Evolutionary conservation across 2,797 vertebrate species (phyloP).

Genomic region (Lithobates pipiens): DNA sequence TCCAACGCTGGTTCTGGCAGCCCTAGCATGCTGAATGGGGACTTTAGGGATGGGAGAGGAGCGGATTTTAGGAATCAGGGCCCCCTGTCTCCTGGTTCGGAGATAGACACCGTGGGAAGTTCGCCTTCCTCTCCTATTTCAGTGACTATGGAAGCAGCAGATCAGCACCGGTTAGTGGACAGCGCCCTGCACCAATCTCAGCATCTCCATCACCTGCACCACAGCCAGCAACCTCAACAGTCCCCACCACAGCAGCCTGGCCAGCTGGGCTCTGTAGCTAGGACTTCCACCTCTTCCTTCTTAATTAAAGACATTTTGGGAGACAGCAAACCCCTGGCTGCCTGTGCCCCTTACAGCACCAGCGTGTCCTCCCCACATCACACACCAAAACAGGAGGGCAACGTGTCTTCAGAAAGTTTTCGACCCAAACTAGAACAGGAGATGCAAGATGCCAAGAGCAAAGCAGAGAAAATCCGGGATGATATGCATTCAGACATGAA

Average conservation of each 20-base stretch:
- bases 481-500: slow-evolving; percentile 90
- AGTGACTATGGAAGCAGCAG: slow-evolving; percentile 90
- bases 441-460: slow-evolving; percentile 81
- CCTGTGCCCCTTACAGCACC: slow-evolving; percentile 97
- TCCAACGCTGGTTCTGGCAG: slow-evolving; percentile 83
- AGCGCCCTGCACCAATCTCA: slow-evolving; percentile 84
- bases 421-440: slow-evolving; percentile 95
- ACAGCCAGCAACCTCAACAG: slow-evolving; percentile 73
- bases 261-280: slow-evolving; percentile 85
- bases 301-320: slow-evolving; percentile 98
- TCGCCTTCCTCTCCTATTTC: slow-evolving; percentile 94
- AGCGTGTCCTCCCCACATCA: slow-evolving; percentile 90
- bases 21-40: slow-evolving; percentile 90
- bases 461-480: slow-evolving; percentile 89
- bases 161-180: slow-evolving; percentile 86
- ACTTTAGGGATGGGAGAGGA: slow-evolving; percentile 88
- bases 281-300: slow-evolving; percentile 97
- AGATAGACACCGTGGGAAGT: slow-evolving; percentile 96
- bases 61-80: slow-evolving; percentile 92
- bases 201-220: slow-evolving; percentile 73
- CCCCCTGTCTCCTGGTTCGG: slow-evolving; percentile 93
- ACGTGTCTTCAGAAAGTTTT: slow-evolving; percentile 86
- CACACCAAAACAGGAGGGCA: slow-evolving; percentile 90
- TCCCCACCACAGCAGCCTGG: slow-evolving; percentile 76
- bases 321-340: slow-evolving; percentile 96